These are phyloP conservation scores for Zaprionus capensis DNA, from an alignment of 1,140 invertebrate genomes.

Conservation along the genomic window DNA sequence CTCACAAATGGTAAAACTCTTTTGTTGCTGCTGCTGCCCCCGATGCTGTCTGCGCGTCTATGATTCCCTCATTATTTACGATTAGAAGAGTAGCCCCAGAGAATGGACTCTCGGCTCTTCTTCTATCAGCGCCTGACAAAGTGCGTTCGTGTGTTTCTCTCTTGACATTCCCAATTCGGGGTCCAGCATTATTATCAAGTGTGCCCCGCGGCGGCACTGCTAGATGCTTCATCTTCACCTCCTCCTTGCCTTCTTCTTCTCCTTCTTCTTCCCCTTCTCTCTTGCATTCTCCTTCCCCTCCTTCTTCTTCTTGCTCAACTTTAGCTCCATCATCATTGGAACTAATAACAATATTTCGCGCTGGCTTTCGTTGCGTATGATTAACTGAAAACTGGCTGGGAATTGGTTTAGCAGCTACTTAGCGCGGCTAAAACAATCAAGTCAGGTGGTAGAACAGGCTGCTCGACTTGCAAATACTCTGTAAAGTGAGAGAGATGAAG, in stretches of 20 bases:
- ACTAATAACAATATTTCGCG: constrained; percentile 70
- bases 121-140: constrained; percentile 44
- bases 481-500: background rate
- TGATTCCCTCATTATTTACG: constrained; percentile 55
- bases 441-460: background rate
- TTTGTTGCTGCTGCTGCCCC: constrained; percentile 5
- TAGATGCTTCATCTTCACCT: background rate
- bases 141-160: constrained; percentile 65
- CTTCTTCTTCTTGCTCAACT: background rate
- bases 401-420: constrained; percentile 66
- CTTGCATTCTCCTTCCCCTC: background rate
- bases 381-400: constrained; percentile 63
- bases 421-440: constrained; percentile 25
- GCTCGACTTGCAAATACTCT: background rate
- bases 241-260: background rate
- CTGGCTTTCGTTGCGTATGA: constrained; percentile 66
- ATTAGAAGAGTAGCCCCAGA: constrained; percentile 12
- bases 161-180: background rate
- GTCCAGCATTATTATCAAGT: constrained; percentile 39
- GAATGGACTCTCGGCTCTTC: background rate
- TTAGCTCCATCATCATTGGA: constrained; percentile 1
- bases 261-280: too few species aligned
- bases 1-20: constrained; percentile 49
- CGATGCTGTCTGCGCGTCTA: constrained; percentile 18
- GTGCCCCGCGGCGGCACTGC: constrained; percentile 6